A percentile compares a stretch with the other conserved stretches of the same genome.
These are phyloP conservation scores for Acanthisitta chloris DNA, from an alignment of 2,113 vertebrate genomes.

Conservation along the genomic window DNA sequence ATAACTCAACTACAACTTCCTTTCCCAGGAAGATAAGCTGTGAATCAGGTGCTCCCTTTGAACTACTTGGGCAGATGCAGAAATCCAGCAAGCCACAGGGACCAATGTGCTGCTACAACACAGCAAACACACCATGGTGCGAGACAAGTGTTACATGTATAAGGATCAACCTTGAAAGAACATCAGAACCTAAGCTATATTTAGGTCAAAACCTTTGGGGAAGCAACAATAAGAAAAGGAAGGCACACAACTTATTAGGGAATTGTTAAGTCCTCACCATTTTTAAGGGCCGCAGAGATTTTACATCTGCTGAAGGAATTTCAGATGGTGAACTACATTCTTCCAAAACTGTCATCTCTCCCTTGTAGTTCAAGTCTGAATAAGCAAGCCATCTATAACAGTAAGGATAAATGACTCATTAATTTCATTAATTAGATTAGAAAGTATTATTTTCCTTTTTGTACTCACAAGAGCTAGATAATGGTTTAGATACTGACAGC, in stretches of 20 bases:
- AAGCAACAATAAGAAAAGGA: not conserved
- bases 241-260: not conserved
- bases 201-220: not conserved
- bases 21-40: not conserved
- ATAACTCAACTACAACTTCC: no score
- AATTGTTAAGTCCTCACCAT: constrained; percentile 73
- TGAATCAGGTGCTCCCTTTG: not conserved
- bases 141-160: not conserved
- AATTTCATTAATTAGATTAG: not conserved
- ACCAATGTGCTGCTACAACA: not conserved
- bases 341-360: constrained; percentile 78
- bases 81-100: not conserved
- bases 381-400: constrained; percentile 84
- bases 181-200: not conserved
- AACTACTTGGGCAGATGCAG: not conserved
- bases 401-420: constrained; percentile 25
- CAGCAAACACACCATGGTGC: accelerated
- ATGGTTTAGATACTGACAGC: not conserved
- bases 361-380: constrained; percentile 79
- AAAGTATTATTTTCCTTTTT: not conserved
- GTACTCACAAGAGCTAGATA: not conserved
- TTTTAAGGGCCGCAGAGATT: constrained; percentile 81
- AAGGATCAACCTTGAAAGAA: not conserved
- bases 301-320: constrained; percentile 71
- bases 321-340: constrained; percentile 60